A percentile compares a stretch with the other conserved stretches of the same genome.
These are phyloP conservation scores for Larimichthys polyactis DNA, from an alignment of 2,113 vertebrate genomes.

Conservation along the genomic window DNA sequence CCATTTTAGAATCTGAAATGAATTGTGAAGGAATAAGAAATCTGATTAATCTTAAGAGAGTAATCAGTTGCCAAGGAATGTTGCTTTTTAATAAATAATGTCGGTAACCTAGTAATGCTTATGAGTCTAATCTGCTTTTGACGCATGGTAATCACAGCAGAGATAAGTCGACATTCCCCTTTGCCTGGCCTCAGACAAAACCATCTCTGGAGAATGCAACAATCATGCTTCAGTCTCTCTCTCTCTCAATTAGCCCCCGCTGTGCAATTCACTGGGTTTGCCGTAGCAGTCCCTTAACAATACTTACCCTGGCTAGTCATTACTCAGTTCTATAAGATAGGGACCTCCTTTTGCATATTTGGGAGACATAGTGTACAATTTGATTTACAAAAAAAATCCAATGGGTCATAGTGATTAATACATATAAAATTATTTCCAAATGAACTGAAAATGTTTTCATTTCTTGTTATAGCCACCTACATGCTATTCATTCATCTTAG, in stretches of 20 bases:
- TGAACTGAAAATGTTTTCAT: conserved; percentile 17
- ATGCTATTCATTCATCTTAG: conserved; percentile 42
- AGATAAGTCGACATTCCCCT: conserved; percentile 65
- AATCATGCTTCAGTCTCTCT: conserved; percentile 72
- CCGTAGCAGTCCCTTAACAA: conserved; percentile 79
- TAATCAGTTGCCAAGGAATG: conserved; percentile 56
- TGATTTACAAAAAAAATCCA: conserved; percentile 45
- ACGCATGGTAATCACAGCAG: conserved; percentile 65
- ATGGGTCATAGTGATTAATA: background rate
- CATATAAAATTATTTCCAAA: conserved; percentile 15
- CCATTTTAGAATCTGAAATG: conserved; percentile 64
- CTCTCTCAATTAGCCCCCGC: conserved; percentile 82
- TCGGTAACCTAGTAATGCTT: conserved; percentile 61
- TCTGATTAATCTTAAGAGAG: conserved; percentile 72
- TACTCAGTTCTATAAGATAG: conserved; percentile 64
- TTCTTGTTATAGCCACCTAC: conserved; percentile 56
- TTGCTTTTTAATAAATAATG: conserved; percentile 72
- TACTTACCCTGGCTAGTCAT: conserved; percentile 75
- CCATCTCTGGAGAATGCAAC: conserved; percentile 76
- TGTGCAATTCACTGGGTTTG: conserved; percentile 82
- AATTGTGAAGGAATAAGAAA: conserved; percentile 60
- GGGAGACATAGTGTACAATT: conserved; percentile 42
- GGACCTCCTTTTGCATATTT: conserved; percentile 67
- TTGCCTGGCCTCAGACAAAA: conserved; percentile 73
- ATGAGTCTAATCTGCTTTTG: conserved; percentile 66